These are phyloP conservation scores for Sericinus montela DNA, from an alignment of 2,888 invertebrate species.

Conservation along the genomic window DNA sequence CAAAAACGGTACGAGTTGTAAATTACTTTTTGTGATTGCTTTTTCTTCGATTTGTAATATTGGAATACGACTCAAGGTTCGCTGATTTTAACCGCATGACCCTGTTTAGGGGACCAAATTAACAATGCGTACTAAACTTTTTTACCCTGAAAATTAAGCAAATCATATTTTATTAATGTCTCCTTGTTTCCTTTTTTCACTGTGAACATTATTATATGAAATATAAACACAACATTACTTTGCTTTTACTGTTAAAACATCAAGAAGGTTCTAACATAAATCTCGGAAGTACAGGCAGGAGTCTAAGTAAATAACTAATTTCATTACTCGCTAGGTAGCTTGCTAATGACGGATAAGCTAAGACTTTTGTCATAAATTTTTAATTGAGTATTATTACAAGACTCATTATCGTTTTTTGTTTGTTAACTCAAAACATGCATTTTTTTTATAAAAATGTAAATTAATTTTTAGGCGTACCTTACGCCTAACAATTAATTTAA, in stretches of 20 bases:
- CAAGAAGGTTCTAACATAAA: constrained; percentile 53
- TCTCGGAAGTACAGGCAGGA: constrained; percentile 52
- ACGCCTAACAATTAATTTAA: constrained; percentile 37
- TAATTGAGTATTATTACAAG: no score
- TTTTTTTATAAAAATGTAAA: no score
- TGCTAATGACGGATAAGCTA: constrained; percentile 32
- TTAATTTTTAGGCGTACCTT: no score
- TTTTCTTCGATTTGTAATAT: constrained; percentile 46
- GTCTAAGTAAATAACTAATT: constrained; percentile 74
- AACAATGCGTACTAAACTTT: constrained; percentile 23
- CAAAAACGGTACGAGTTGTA: constrained; percentile 18
- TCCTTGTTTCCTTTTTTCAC: constrained; percentile 18
- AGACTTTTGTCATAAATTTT: constrained; percentile 35
- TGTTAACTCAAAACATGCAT: not conserved
- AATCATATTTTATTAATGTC: constrained; percentile 34
- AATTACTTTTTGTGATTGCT: constrained; percentile 34
- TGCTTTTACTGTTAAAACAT: constrained; percentile 52
- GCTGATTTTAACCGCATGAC: constrained; percentile 49
- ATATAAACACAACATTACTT: constrained; percentile 40
- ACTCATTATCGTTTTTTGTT: no score
- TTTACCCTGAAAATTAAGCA: no score
- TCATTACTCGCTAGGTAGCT: constrained; percentile 57
- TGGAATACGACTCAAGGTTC: constrained; percentile 53
- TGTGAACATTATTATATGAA: constrained; percentile 9
- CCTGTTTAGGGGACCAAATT: constrained; percentile 39